Percentiles rank a stretch among this genome's conserved stretches.
phyloP scores from a whole-genome alignment of 30 jellyfish, hydroid and myxozoan genomes.

The Calvadosia cruxmelitensis region DNA sequence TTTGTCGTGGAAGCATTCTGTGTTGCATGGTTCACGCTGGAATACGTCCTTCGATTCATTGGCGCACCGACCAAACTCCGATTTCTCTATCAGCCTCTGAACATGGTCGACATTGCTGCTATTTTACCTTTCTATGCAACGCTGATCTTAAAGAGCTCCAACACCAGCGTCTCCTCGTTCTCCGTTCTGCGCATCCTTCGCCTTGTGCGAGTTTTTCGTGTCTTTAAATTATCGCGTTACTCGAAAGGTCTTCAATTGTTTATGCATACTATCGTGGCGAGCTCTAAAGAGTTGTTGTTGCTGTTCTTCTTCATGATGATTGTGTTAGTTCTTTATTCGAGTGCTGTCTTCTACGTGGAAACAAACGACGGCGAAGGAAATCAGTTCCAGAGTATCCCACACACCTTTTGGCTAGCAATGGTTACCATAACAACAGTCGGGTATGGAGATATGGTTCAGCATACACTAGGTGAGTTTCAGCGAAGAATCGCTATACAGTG shows the following conservation, averaged over 20 bases:
- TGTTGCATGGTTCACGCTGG: slow-evolving; percentile 70
- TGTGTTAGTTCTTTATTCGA: slow-evolving; percentile 37
- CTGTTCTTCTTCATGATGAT: slow-evolving; percentile 40
- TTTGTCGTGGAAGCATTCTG: slow-evolving; percentile 45
- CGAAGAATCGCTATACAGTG: too few species aligned
- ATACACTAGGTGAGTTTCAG: slow-evolving; percentile 55
- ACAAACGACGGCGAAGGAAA: slow-evolving; percentile 30
- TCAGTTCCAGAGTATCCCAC: slow-evolving; percentile 63
- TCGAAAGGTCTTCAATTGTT: slow-evolving; percentile 65
- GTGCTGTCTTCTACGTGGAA: slow-evolving; percentile 68
- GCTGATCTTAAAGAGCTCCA: slow-evolving; percentile 20
- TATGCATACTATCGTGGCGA: slow-evolving; percentile 47
- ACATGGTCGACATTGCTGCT: slow-evolving; percentile 59
- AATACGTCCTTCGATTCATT: slow-evolving; percentile 24
- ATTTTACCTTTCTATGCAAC: slow-evolving; percentile 60
- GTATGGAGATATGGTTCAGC: slow-evolving; percentile 83
- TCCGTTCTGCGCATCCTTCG: slow-evolving; percentile 69
- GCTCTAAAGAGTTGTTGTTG: slow-evolving; percentile 51
- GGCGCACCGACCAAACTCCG: slow-evolving; percentile 45
- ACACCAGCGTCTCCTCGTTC: slow-evolving; percentile 38
- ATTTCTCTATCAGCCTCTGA: slow-evolving; percentile 44
- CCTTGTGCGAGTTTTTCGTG: slow-evolving; percentile 62
- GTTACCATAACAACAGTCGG: slow-evolving; percentile 88
- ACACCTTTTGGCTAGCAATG: slow-evolving; percentile 69
- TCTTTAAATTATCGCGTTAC: slow-evolving; percentile 69